Conservation (phyloP, 2,888 invertebrate genomes). For the Meloe dianella region DNA sequence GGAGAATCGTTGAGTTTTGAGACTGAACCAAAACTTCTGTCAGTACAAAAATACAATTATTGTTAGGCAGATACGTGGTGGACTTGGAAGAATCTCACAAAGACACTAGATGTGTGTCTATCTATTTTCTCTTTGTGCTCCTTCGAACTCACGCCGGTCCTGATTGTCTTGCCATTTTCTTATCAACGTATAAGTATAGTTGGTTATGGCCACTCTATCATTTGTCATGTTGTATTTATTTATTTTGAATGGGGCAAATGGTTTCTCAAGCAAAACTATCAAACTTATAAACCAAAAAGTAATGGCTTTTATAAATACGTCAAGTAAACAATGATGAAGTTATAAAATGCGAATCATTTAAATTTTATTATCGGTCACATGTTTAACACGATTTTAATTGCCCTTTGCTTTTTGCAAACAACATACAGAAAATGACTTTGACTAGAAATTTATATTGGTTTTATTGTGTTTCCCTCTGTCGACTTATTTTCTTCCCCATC, state of each 20-base stretch:
- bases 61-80: too few species aligned
- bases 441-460: not conserved
- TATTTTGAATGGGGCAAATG: too few species aligned
- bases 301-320: not conserved
- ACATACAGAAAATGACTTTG: not conserved
- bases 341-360: slow-evolving; percentile 7
- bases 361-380: slow-evolving; percentile 2
- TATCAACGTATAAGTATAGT: too few species aligned
- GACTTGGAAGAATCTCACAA: too few species aligned
- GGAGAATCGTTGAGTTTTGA: not conserved
- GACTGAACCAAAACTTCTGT: not conserved
- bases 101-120: too few species aligned
- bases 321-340: not conserved
- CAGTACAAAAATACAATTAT: too few species aligned
- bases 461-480: not conserved
- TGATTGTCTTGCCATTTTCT: too few species aligned
- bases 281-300: not conserved
- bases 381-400: slow-evolving; percentile 10
- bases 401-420: not conserved
- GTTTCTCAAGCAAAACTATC: too few species aligned
- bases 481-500: not conserved
- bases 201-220: too few species aligned
- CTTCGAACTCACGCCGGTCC: too few species aligned
- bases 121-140: too few species aligned
- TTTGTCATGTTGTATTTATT: not conserved